phyloP scores from a whole-genome alignment of 1,140 invertebrate genomes.

The Pissodes strobi region DNA sequence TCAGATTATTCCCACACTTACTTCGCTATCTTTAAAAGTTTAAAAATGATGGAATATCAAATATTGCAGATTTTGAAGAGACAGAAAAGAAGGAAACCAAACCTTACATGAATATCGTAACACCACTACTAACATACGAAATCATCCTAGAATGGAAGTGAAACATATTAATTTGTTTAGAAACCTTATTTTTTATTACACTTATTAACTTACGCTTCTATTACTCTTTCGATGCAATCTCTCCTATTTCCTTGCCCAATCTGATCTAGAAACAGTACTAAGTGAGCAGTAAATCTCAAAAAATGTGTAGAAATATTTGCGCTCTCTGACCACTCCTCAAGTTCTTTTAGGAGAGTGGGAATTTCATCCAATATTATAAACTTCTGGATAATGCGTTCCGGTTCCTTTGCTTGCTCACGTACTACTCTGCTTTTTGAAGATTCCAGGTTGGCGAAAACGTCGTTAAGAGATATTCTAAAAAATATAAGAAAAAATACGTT shows the following conservation, averaged over 20 bases:
- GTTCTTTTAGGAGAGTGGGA: constrained; percentile 64
- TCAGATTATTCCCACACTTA: no score
- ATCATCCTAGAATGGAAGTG: no score
- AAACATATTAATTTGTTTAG: no score
- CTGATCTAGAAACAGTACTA: constrained; percentile 80
- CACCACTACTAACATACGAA: no score
- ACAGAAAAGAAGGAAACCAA: no score
- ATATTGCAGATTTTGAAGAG: no score
- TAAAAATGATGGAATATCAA: no score
- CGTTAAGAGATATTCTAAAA: constrained; percentile 67
- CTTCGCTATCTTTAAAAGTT: no score
- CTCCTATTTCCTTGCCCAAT: constrained; percentile 72
- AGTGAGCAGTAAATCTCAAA: constrained; percentile 80
- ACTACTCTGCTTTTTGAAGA: constrained; percentile 61
- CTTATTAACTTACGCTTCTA: constrained; percentile 66
- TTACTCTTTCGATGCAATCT: constrained; percentile 71
- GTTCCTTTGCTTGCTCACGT: constrained; percentile 60
- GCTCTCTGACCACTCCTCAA: constrained; percentile 57
- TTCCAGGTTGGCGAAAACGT: constrained; percentile 70
- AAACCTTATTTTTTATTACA: no score
- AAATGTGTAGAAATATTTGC: constrained; percentile 60
- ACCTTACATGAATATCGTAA: no score
- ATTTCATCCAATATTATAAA: constrained; percentile 77
- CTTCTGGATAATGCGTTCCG: constrained; percentile 75
- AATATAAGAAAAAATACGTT: no score